phyloP scores from a whole-genome alignment of 2,797 vertebrate genomes.

The Chelon labrosus region DNA sequence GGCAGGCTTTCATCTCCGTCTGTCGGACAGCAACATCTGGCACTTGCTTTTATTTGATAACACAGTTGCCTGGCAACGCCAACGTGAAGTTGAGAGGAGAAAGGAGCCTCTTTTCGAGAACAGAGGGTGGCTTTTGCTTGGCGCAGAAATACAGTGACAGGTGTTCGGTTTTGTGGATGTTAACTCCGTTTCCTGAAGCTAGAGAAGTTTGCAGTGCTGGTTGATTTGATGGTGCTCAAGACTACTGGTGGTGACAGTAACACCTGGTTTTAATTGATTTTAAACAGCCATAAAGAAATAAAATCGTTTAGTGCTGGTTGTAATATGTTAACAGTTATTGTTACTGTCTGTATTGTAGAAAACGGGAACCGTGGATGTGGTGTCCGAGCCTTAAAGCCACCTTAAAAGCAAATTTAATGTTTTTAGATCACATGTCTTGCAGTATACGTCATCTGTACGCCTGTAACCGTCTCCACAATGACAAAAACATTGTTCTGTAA shows the following conservation, averaged over 20 bases:
- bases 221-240: not conserved
- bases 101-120: slow-evolving; percentile 25
- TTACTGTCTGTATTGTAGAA: not conserved
- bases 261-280: not conserved
- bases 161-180: slow-evolving; percentile 21
- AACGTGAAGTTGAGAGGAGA: slow-evolving; percentile 15
- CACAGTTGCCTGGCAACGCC: slow-evolving; percentile 68
- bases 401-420: no score
- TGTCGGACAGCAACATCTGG: slow-evolving; percentile 64
- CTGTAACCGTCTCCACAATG: no score
- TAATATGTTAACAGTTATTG: not conserved
- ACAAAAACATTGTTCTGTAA: no score
- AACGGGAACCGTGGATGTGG: no score
- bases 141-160: slow-evolving; percentile 27
- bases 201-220: not conserved
- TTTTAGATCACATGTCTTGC: no score
- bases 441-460: no score
- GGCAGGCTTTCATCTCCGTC: slow-evolving; percentile 37
- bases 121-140: slow-evolving; percentile 14
- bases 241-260: not conserved
- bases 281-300: not conserved
- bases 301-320: not conserved
- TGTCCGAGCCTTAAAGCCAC: no score
- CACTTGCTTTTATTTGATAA: slow-evolving; percentile 61
- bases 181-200: slow-evolving; percentile 5